Base-by-base conservation (phyloP, 2,888 invertebrate species). In the Tenthredo mesomela region DNA sequence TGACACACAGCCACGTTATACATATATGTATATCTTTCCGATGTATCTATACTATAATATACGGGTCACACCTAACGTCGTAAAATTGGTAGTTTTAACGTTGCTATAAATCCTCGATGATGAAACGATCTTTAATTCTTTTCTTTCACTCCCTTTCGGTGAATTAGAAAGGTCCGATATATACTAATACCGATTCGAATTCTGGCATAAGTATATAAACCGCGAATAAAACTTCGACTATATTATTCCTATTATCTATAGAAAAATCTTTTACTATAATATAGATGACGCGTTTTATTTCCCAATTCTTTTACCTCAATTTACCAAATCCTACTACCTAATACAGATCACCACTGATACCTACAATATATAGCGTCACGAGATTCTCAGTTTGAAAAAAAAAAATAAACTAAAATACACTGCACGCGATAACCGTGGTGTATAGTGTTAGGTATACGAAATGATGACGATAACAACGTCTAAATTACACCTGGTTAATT, bases 71-170 rank as follows among this genome's bases (percentile, higher is more conserved):
- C 82, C 43, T 67, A 82, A 40, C 29, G 29, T 82, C 82, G 82
- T 82, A 82, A 82, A 70, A 82, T 82, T 82, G 47, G 58, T 82
- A 65, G 70, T 82, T 82, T 82, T 82, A 82, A 67, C 65, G 67
- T 82, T 29, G 67, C 82, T 70, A 82, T 82, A 82, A 67, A 82
- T 82, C 29, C 65, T 9, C 67, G 82, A 67, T 82, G 82, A 47
- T 67, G 82, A 67, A 82, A 82, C 67, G 47, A 12, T 82, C 25
- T 15, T 61, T 61, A 78, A 58, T 70, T 21, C 67, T 67, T 65
- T 67, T 82, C 67, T 82, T 43, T 70, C 82, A 43, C 70, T 82
- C 70, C 67, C 70, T 82, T 67, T 33, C 47, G 82, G 37, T 70
- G 47, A 50, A 67, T 82, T 82, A 82, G 82, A 82, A 82, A 82